Conservation (phyloP, 2,888 invertebrate species). For the Lochmaea crataegi region DNA sequence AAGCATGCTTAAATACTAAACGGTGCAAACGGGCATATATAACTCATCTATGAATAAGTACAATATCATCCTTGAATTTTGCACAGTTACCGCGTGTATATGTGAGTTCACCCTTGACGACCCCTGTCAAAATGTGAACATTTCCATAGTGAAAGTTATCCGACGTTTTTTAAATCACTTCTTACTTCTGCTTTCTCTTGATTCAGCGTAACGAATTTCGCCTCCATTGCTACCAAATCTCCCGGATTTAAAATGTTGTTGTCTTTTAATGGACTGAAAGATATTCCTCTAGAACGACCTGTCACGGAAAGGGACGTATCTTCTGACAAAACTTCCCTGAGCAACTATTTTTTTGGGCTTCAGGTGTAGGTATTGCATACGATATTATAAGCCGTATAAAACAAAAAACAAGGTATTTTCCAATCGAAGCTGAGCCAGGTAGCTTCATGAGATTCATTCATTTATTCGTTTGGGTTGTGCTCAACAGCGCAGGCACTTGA, state of each 20-base stretch:
- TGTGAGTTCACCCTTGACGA: no score
- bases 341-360: constrained; percentile 55
- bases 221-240: constrained; percentile 88
- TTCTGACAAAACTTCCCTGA: constrained; percentile 72
- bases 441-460: constrained; percentile 89
- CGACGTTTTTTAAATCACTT: no score
- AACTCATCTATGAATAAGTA: no score
- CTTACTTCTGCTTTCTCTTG: constrained; percentile 88
- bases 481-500: no score
- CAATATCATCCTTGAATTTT: no score
- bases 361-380: constrained; percentile 52
- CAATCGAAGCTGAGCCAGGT: constrained; percentile 92
- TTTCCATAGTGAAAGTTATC: no score
- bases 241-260: constrained; percentile 76
- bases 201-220: constrained; percentile 90
- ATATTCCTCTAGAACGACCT: constrained; percentile 69
- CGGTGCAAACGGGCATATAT: no score
- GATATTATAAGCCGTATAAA: constrained; percentile 73
- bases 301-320: constrained; percentile 72
- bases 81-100: no score
- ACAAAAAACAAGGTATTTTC: constrained; percentile 94
- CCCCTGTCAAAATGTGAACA: no score
- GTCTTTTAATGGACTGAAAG: constrained; percentile 74
- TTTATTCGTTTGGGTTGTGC: no score
- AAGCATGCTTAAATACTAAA: no score